A percentile compares a stretch with the other conserved stretches of the same genome.
These are phyloP conservation scores for Pangasius mekongensis DNA, from an alignment of 2,797 vertebrate genomes.

Conservation along the genomic window DNA sequence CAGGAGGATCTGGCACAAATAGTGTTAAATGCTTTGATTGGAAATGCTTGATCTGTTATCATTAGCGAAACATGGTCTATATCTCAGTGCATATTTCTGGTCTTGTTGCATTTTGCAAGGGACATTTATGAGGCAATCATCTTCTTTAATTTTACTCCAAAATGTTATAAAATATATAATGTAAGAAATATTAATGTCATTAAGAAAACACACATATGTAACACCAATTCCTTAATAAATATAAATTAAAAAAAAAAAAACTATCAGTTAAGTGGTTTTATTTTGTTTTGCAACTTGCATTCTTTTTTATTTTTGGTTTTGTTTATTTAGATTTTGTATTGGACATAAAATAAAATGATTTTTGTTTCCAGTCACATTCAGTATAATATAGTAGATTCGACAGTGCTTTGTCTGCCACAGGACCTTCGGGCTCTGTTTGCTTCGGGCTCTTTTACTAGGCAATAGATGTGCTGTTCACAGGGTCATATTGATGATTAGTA, in stretches of 20 bases:
- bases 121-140: not conserved
- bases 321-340: not conserved
- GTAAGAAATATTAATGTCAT: not conserved
- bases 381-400: not conserved
- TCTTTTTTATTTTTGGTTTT: not conserved
- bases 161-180: not conserved
- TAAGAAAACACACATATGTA: not conserved
- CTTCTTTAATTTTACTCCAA: not conserved
- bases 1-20: not conserved
- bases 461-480: not conserved
- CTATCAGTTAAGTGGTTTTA: not conserved
- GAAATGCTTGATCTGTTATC: not conserved
- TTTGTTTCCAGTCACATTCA: not conserved
- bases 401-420: too few species aligned
- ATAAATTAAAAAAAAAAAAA: not conserved
- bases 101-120: not conserved
- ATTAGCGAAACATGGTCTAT: not conserved
- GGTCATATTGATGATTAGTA: not conserved
- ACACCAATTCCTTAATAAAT: not conserved
- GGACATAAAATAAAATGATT: not conserved
- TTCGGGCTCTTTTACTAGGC: too few species aligned
- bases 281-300: not conserved
- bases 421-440: not conserved
- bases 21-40: not conserved
- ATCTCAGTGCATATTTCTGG: not conserved